phyloP scores from a whole-genome alignment of 2,113 vertebrate species.

The Stercorarius parasiticus region DNA sequence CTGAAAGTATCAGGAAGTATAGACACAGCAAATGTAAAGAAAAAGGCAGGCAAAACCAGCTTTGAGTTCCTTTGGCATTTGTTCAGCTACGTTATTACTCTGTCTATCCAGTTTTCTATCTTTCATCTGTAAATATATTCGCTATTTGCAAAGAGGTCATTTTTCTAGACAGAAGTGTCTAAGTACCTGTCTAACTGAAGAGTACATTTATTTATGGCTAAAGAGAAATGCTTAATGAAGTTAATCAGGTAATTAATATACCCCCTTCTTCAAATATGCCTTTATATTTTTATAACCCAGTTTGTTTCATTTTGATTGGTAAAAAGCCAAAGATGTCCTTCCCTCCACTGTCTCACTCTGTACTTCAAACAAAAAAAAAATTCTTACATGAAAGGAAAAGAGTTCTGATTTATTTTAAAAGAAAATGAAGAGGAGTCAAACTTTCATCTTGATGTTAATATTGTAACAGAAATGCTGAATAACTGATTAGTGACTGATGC shows the following conservation, averaged over 20 bases:
- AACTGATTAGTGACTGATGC: not conserved
- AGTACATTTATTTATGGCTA: not conserved
- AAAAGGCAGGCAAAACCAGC: not conserved
- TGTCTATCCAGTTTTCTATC: not conserved
- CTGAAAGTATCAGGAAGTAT: not conserved
- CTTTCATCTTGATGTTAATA: not conserved
- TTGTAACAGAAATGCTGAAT: not conserved
- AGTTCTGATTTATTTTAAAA: not conserved
- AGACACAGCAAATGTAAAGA: not conserved
- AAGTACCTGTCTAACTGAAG: not conserved
- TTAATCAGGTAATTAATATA: slow-evolving; percentile 24
- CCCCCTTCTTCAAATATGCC: not conserved
- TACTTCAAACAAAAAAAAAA: not conserved
- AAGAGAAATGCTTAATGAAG: slow-evolving; percentile 11
- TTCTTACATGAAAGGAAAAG: not conserved
- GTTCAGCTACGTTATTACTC: not conserved
- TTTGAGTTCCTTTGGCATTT: not conserved
- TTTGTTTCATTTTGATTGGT: not conserved
- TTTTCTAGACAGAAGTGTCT: not conserved
- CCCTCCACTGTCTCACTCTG: not conserved
- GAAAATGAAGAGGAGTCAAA: not conserved
- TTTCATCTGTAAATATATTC: not conserved
- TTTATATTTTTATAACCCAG: not conserved
- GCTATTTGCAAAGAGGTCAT: not conserved
- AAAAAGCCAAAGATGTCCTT: not conserved